Percentiles rank a stretch among this genome's conserved stretches.
Conservation (phyloP, 2,113 vertebrate species). For the Podocnemis expansa region DNA sequence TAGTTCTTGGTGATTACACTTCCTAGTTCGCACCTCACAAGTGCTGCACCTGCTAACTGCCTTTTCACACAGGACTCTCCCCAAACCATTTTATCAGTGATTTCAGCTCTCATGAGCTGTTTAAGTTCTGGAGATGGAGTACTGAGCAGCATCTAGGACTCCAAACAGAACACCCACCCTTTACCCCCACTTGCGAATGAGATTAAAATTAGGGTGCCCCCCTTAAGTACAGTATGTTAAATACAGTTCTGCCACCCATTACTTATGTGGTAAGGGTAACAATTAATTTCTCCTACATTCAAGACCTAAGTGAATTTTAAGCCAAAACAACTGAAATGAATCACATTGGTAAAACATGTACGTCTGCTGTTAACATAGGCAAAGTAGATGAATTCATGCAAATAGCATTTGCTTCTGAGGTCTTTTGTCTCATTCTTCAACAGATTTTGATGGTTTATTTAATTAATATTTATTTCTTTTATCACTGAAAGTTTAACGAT, state of each 20-base stretch:
- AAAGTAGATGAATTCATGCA: not conserved
- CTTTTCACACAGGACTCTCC: not conserved
- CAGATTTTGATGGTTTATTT: slow-evolving; percentile 28
- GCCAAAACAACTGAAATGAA: not conserved
- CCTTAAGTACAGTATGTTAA: not conserved
- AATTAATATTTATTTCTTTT: slow-evolving; percentile 8
- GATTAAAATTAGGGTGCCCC: not conserved
- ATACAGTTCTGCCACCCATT: not conserved
- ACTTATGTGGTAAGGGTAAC: not conserved
- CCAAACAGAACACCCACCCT: not conserved
- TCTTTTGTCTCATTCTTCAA: not conserved
- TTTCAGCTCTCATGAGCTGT: not conserved
- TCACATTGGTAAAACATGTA: not conserved
- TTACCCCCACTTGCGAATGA: not conserved
- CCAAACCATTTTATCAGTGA: not conserved
- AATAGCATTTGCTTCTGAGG: not conserved
- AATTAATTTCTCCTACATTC: not conserved
- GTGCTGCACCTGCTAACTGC: too few relatives aligned
- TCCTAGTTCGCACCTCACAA: too few relatives aligned
- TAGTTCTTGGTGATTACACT: too few relatives aligned
- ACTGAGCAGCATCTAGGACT: not conserved
- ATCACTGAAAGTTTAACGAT: slow-evolving; percentile 36
- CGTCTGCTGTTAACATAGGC: not conserved
- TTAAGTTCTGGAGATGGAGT: not conserved
- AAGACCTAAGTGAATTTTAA: not conserved